phyloP scores from a whole-genome alignment of 1,140 invertebrate genomes.

The Trissolcus basalis region DNA sequence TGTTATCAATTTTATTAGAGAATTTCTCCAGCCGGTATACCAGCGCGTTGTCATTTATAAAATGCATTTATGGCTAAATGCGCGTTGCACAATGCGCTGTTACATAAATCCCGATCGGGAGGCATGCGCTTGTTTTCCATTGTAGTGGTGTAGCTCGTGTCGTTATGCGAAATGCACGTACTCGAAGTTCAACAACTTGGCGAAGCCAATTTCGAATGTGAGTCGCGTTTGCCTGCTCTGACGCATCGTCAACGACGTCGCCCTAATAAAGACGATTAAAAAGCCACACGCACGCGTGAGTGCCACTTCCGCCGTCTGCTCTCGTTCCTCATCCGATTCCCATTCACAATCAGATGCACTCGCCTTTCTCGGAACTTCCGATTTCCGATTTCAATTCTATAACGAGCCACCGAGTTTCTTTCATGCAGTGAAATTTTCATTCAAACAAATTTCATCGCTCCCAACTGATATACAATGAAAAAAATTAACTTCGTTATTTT shows the following conservation, averaged over 20 bases:
- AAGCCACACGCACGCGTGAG: constrained; percentile 20
- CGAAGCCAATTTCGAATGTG: constrained; percentile 15
- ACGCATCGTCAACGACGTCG: constrained; percentile 16
- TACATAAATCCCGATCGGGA: constrained; percentile 36
- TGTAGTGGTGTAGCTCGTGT: constrained; percentile 17
- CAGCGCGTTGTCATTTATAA: constrained; percentile 41
- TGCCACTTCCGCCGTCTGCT: constrained; percentile 37
- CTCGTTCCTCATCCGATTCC: constrained; percentile 9
- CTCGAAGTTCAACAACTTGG: constrained; percentile 38
- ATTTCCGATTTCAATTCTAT: neutral
- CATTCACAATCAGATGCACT: constrained; percentile 18
- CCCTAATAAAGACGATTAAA: constrained; percentile 41
- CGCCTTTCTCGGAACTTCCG: constrained; percentile 9
- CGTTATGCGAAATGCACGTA: constrained; percentile 24
- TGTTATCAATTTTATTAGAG: constrained; percentile 48
- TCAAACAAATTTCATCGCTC: no score
- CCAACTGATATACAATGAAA: no score
- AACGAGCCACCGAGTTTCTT: neutral
- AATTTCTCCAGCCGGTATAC: constrained; percentile 32
- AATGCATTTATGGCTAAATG: constrained; percentile 47
- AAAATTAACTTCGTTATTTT: no score
- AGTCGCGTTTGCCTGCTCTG: constrained; percentile 7
- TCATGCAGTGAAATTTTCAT: neutral
- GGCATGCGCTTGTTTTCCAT: constrained; percentile 30
- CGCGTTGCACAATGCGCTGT: constrained; percentile 36